Percentiles rank a stretch among this genome's conserved stretches.
These are phyloP conservation scores for Hiodon alosoides DNA, from an alignment of 2,113 vertebrate genomes.

Conservation along the genomic window DNA sequence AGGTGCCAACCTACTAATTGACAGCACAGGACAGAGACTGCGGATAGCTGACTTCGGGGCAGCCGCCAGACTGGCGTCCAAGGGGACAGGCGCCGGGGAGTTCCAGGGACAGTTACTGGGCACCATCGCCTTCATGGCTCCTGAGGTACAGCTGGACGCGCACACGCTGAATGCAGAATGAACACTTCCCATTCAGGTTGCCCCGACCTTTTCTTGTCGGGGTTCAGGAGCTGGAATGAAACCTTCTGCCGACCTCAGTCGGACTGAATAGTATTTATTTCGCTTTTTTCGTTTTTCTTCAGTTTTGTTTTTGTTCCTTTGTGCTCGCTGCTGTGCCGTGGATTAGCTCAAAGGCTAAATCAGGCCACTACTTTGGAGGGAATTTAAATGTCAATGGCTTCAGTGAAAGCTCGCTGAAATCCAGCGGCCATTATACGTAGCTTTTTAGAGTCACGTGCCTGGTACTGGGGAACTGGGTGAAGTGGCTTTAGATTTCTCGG, in stretches of 20 bases:
- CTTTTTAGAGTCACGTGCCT: constrained; percentile 21
- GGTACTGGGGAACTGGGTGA: constrained; percentile 14
- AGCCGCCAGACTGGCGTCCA: constrained; percentile 81
- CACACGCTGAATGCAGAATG: too few species aligned
- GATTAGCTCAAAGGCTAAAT: not conserved
- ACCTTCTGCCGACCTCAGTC: too few species aligned
- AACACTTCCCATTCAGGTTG: too few species aligned
- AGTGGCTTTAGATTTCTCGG: constrained; percentile 34
- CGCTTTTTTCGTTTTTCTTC: too few species aligned
- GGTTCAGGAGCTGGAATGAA: too few species aligned
- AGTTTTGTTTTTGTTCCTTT: not conserved
- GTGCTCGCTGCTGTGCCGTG: not conserved
- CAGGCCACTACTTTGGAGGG: not conserved
- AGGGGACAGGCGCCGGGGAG: constrained; percentile 84
- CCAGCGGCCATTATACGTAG: constrained; percentile 8
- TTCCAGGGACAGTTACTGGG: constrained; percentile 86
- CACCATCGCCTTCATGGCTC: constrained; percentile 89
- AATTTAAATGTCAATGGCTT: constrained; percentile 27
- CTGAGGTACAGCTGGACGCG: constrained; percentile 64
- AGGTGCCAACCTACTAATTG: constrained; percentile 88
- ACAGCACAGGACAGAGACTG: constrained; percentile 84
- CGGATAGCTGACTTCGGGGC: constrained; percentile 86
- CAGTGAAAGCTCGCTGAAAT: constrained; percentile 18
- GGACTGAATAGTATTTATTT: too few species aligned
- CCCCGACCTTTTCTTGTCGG: too few species aligned